phyloP scores from a whole-genome alignment of 1,140 invertebrate species.

The Andricus grossulariae region DNA sequence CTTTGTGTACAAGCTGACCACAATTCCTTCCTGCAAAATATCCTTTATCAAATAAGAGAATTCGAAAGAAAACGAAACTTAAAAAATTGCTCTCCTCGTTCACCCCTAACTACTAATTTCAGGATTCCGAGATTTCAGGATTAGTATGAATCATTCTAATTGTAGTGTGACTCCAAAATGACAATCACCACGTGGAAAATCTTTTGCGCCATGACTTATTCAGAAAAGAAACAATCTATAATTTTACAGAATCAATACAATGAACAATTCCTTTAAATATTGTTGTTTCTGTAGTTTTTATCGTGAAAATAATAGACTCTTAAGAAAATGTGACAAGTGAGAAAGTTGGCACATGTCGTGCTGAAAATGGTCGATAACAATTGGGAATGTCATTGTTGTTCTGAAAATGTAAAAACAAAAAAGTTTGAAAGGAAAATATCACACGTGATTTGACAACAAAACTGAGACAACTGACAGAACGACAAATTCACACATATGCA shows the following conservation, averaged over 20 bases:
- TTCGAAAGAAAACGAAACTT: too few relatives aligned
- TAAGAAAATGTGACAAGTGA: constrained; percentile 23
- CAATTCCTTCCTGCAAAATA: too few relatives aligned
- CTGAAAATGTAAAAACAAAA: neutral
- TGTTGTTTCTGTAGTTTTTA: too few relatives aligned
- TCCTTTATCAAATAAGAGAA: too few relatives aligned
- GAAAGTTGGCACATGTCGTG: constrained; percentile 14
- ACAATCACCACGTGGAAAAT: constrained; percentile 1
- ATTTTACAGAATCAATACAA: neutral
- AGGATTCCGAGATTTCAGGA: neutral
- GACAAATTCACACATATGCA: constrained; percentile 49
- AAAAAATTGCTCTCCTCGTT: neutral
- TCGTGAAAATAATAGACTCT: neutral
- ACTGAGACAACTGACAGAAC: constrained; percentile 29
- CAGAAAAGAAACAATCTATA: too few relatives aligned
- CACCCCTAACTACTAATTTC: neutral
- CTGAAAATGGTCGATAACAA: neutral
- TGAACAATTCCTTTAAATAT: neutral
- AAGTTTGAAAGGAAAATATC: neutral
- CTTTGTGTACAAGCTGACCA: too few relatives aligned
- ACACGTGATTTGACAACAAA: neutral
- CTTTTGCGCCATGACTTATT: neutral
- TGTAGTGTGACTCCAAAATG: neutral
- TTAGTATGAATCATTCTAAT: constrained; percentile 17
- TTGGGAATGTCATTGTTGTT: neutral